Evolutionary conservation across 1,140 invertebrate genomes (phyloP), one percentile per base, ranked within the genome.

Genomic region (Octopus sinensis): DNA sequence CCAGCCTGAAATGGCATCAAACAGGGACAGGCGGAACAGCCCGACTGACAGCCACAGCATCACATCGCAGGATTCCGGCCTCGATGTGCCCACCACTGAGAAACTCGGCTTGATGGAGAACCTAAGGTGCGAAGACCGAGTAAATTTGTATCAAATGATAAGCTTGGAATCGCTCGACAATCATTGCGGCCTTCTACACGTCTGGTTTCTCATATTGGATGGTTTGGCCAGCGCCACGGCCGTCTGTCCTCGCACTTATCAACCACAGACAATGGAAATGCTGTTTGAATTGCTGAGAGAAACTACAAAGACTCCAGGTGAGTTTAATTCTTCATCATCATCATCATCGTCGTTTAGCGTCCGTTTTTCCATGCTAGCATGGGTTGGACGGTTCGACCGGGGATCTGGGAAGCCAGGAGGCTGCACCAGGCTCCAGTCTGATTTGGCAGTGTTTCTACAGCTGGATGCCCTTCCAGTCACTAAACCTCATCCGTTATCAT

Each of bases 201-300:
- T 98, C 0, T 98, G 96, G 96, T 97, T 95, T 87, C 92, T 96
- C 56, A 89, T 97, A 0, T 92, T 98, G n/a, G 96, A 98, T 90
- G 96, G 96, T 0, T 89, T 98, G 23, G 94, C 95, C 7, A 95
- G 95, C 54, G 94, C 95, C 6, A 86, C 91, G 52, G 93, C 95
- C 5, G 93, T 94, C 23, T 96, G 95, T 85, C 94, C 95, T 0
- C 93, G 94, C 85, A 94, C 94, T 80, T 96, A 96, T 89, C 96
- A 97, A 90, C 94, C 95, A 3, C 94, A 95, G 76, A 94, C 95
- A 0, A 92, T 97, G 86, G 96, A 97, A 89, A 95, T 95, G 0
- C 90, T 97, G 9, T 97, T 97, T 87, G 95, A 95, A 85, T 90
- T 97, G 9, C 91, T 97, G 23, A 93, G 93, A 85, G 94, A 95